Base-by-base conservation (phyloP, 2,113 vertebrate species). In the Brachyhypopomus gauderio region DNA sequence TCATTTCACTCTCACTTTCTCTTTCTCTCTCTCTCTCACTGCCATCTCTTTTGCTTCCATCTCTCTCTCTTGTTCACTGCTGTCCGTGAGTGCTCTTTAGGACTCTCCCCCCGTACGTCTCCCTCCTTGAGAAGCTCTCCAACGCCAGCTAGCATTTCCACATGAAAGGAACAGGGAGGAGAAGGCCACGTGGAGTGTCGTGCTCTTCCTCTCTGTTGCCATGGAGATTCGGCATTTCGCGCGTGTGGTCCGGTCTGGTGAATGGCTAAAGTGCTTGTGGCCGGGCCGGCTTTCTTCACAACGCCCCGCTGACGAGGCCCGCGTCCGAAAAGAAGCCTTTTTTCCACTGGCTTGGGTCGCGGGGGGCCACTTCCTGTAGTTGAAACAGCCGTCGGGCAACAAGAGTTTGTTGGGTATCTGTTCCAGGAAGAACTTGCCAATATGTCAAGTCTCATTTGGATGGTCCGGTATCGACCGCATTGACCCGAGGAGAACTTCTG, bases 81-180 rank as follows among this genome's bases (percentile, higher is more conserved):
- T 38, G 63, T 55, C 70, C 58, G 64, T 70, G 27, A 69, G 52
- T 58, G 48, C 66, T 38, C 77, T 78, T 71, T 70, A 78, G 66
- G 34, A 67, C 59, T 75, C 6, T 8, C 34, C 41, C 20, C 19
- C 34, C 27, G 45, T 45, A 45, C 52, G 63, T 69, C 17, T 71
- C 34, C 60, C 63, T 70, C 36, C 17, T 62, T 77, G 45, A 70
- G 72, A 34, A 75, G 55, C 82, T 75, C 52, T 78, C 58, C 23
- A 72, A 81, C 72, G 77, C 34, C 72, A 48, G 69, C 66, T 74
- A 81, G 56, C 17, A 85, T 85, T 85, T 85, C 75, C 79, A 78
- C 79, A 85, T 85, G 71, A 85, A 81, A 81, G 62, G 6, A 23
- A 23, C 71, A 48, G 38, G 72, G 27, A 77, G 70, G 69, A 58